These are phyloP conservation scores for Musca vetustissima DNA, from an alignment of 1,140 invertebrate species.

Conservation along the genomic window DNA sequence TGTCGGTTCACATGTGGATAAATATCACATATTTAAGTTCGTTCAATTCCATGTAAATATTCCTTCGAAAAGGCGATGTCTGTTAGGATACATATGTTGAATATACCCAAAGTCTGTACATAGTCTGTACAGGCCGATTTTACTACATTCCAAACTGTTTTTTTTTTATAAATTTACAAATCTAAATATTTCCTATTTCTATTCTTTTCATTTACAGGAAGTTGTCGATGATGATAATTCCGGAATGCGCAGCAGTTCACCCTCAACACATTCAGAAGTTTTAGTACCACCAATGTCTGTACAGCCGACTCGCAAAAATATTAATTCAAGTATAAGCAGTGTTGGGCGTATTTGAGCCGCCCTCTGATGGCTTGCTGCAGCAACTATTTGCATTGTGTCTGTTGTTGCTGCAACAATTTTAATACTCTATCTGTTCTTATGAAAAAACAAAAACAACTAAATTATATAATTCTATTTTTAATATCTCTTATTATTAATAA, in stretches of 20 bases:
- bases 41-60: too few species aligned
- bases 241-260: constrained; percentile 60
- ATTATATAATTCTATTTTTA: too few species aligned
- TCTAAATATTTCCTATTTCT: constrained; percentile 7
- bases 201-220: constrained; percentile 59
- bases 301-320: constrained; percentile 75
- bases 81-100: too few species aligned
- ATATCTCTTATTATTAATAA: constrained; percentile 6
- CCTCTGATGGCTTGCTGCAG: background rate
- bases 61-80: too few species aligned
- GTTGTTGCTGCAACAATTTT: background rate
- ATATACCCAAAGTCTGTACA: too few species aligned
- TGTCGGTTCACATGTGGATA: too few species aligned
- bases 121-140: too few species aligned
- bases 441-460: too few species aligned
- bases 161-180: too few species aligned
- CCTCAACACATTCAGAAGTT: constrained; percentile 64
- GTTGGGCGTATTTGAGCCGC: constrained; percentile 26
- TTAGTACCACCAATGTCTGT: constrained; percentile 77
- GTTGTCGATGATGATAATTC: constrained; percentile 62
- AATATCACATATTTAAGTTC: too few species aligned
- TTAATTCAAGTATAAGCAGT: constrained; percentile 62
- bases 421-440: background rate
- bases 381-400: too few species aligned
- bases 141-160: too few species aligned